Conservation (phyloP, 1,140 invertebrate species). For the Kradibia gibbosae region DNA sequence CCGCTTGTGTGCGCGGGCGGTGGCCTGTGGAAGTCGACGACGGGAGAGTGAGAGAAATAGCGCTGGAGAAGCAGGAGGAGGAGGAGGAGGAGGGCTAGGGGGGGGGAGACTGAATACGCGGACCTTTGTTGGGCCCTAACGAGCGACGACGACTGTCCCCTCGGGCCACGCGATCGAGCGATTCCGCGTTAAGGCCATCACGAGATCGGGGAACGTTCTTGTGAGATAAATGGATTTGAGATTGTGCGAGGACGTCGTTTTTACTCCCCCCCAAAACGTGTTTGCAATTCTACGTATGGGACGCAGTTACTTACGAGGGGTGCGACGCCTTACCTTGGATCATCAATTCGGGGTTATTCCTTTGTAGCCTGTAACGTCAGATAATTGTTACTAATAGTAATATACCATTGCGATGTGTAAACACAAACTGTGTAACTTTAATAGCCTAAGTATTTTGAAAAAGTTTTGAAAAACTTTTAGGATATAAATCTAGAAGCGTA, state of each 20-base stretch:
- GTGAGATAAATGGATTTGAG: conserved; percentile 4
- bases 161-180: background rate
- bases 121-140: conserved; percentile 16
- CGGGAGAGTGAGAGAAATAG: no score
- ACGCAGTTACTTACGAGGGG: no score
- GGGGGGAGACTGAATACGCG: background rate
- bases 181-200: background rate
- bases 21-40: background rate
- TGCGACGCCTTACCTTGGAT: no score
- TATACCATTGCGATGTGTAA: no score
- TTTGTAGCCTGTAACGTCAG: background rate
- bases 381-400: no score
- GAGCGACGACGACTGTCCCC: background rate
- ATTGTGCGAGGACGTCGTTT: background rate
- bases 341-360: no score
- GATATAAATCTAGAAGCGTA: no score
- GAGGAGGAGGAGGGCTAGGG: background rate
- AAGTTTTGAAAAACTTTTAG: no score
- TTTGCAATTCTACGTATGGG: no score
- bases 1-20: background rate
- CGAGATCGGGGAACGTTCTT: background rate
- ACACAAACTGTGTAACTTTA: no score
- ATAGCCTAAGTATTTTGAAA: no score
- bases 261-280: background rate
- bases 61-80: no score